Evolutionary conservation across 2,888 invertebrate species (phyloP), one percentile per base, ranked within the genome.

Genomic region (Cordilura impudica): DNA sequence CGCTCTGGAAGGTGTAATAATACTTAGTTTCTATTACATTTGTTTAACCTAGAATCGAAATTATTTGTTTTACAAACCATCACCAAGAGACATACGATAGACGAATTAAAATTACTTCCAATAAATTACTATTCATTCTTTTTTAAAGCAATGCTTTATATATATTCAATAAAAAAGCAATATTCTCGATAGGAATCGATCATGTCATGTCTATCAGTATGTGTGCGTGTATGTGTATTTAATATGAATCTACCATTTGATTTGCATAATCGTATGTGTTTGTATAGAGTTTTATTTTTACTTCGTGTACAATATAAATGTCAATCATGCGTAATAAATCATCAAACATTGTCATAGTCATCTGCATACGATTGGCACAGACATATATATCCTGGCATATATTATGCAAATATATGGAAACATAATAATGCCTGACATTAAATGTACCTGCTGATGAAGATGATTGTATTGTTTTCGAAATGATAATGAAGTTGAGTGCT

Each of bases 241-340:
- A 31, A 39, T 39, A 43, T 65, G 51, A 61, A 43, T 18, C 56
- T 47, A 56, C 61, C 67, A 54, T 66, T 35, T 39, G 35, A 5
- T 69, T 45, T 47, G 16, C 47, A 47, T 47, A 56, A 7, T 4
- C n/a, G 5, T 31, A 31, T 45, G 19, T 54, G 56, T 76, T 81
- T 81, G 82, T 81, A 85, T 82, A 82, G 81, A 54, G 23, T 45
- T 8, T 21, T 43, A 4, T 53, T 10, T 21, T 19, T 73, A 69
- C 69, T 73, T 73, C 39, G 69, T 73, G 84, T 82, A 83, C 85
- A 86, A 82, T 84, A 73, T 84, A 86, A 86, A 87, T 85, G 86
- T 84, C 86, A 85, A 86, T 86, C 85, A 86, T 84, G 86, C 86
- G 84, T 85, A 85, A 86, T 86, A 86, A 86, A 86, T 86, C 86